A percentile compares a stretch with the other conserved stretches of the same genome.
Conservation (phyloP, 1,140 invertebrate genomes). For the Calliopsis andreniformis region DNA sequence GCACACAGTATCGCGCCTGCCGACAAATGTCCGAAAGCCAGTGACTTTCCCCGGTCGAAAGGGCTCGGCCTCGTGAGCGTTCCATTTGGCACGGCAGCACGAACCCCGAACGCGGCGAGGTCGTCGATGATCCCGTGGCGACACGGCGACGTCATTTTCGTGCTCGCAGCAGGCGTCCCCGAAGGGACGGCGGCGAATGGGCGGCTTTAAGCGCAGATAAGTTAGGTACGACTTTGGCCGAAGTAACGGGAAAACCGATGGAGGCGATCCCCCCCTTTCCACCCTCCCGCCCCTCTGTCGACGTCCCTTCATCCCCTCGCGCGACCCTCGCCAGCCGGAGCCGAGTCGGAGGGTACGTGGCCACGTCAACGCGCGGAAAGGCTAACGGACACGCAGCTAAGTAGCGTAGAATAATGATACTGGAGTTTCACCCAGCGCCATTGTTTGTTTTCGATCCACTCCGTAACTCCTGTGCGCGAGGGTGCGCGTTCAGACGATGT, state of each 20-base stretch:
- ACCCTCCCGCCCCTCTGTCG: background rate
- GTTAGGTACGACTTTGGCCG: conserved; percentile 44
- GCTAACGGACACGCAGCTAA: conserved; percentile 45
- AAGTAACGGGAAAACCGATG: conserved; percentile 53
- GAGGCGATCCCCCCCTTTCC: conserved; percentile 1
- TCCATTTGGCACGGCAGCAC: too few species aligned
- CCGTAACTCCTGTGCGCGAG: too few species aligned
- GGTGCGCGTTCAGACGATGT: too few species aligned
- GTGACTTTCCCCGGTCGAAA: background rate
- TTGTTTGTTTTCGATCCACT: too few species aligned
- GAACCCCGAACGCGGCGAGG: background rate
- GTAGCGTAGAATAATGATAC: too few species aligned
- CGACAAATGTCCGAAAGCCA: too few species aligned
- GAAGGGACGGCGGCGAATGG: conserved; percentile 41
- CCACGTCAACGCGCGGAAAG: conserved; percentile 31
- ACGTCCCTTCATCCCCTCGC: too few species aligned
- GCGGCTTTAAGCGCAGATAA: conserved; percentile 53
- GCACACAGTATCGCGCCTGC: too few species aligned
- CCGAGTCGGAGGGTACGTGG: conserved; percentile 9
- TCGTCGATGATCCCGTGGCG: conserved; percentile 38
- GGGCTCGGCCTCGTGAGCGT: too few species aligned
- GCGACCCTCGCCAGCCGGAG: background rate
- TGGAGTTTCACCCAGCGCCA: too few species aligned
- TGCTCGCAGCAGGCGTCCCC: conserved; percentile 44
- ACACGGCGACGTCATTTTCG: conserved; percentile 46